Evolutionary conservation across 2,888 invertebrate genomes (phyloP), one percentile per base, ranked within the genome.

Genomic region (Seira musarum): DNA sequence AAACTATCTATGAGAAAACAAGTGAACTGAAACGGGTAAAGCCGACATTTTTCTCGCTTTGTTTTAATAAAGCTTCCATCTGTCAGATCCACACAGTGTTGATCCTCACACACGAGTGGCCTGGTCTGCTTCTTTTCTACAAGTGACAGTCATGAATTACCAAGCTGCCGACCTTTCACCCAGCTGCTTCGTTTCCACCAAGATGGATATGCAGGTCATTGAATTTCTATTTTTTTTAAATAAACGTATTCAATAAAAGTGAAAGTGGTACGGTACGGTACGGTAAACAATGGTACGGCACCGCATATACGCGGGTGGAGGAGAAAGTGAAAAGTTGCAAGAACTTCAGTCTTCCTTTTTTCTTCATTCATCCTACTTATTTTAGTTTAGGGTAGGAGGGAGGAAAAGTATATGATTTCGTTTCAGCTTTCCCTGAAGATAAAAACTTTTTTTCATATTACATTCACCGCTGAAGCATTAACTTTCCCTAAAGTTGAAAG

Each of bases 141-240:
- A 40, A 40, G 75, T 75, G 75, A 68, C 68, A 68, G 68, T 67
- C 68, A 68, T 61, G 75, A 75, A 75, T 67, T 46, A 17, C 61
- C 68, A 68, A 65, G 30, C 17, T 35, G 61, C 61, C 25, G 67
- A 74, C 67, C 75, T 68, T 75, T 75, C 68, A 63, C 75, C 68
- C 75, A 75, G 68, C 24, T 68, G 67, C 61, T 67, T 61, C 46
- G 21, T 63, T 75, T 61, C 61, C 67, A 60, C 6, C 13, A 13
- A 40, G 40, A 40, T 40, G 40, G 40, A 40, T 40, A 40, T 13
- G n/a, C 13, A 40, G 40, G 40, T 40, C 40, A 40, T 40, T 40
- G 40, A 40, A 40, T 40, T 40, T 13, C 5, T 40, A 40, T 40
- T 40, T 13, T 13, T 40, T 40, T 40, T 40, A 40, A 13, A 13